phyloP scores from a whole-genome alignment of 1,140 invertebrate genomes.

The Drosophila erecta region DNA sequence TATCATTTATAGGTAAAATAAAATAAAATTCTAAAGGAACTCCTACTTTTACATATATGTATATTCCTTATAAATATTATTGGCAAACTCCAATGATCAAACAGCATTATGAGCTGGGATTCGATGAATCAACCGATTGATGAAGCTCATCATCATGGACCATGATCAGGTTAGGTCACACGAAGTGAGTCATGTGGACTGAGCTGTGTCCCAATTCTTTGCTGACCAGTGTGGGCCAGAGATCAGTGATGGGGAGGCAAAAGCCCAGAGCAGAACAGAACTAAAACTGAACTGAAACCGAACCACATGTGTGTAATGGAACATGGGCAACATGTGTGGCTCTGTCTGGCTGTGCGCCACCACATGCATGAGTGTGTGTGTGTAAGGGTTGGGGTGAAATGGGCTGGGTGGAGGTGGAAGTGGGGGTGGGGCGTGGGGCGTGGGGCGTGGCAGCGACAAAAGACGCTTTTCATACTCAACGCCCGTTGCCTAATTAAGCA shows the following conservation, averaged over 20 bases:
- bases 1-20: too few relatives aligned
- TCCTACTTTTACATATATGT: neutral
- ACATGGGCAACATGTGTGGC: conserved; percentile 70
- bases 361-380: neutral
- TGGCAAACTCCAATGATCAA: neutral
- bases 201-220: neutral
- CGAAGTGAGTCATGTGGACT: neutral
- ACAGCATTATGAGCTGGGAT: neutral
- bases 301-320: conserved; percentile 70
- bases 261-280: conserved; percentile 28
- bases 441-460: conserved; percentile 75
- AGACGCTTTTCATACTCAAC: conserved; percentile 77
- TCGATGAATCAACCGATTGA: neutral
- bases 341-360: neutral
- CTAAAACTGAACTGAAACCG: conserved; percentile 24
- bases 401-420: too few relatives aligned
- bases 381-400: neutral
- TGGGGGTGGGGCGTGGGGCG: conserved; percentile 11
- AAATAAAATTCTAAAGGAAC: too few relatives aligned
- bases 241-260: conserved; percentile 57
- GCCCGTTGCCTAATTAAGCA: conserved; percentile 79
- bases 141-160: neutral
- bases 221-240: conserved; percentile 54
- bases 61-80: too few relatives aligned
- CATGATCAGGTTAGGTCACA: too few relatives aligned